Base-by-base conservation (phyloP, 2,113 vertebrate genomes). In the Acrocephalus kingi region DNA sequence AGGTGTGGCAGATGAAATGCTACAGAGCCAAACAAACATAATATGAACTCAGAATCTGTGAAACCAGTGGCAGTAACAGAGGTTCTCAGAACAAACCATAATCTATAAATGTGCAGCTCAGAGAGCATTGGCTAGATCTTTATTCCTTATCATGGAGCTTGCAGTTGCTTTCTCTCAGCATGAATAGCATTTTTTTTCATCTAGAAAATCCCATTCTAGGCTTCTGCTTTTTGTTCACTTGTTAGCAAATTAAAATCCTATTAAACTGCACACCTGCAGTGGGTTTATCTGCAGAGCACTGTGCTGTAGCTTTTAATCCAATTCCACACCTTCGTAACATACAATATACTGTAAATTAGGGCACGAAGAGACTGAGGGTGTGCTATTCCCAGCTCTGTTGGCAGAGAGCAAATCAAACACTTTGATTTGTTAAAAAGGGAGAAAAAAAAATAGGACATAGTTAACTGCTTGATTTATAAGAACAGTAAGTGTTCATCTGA, bases 81-180 rank as follows among this genome's bases (percentile, higher is more conserved):
- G 56, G 46, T 86, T 78, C 72, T 88, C 87, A 43, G 75, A 96
- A 84, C 33, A 71, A 89, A 81, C 52, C 2, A 0, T 81, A 89
- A 96, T 63, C 68, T 90, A n/a, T 76, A 67, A 75, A 84, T 87
- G 24, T 35, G 78, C 51, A 87, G 87, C 87, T 74, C 69, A 63
- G 71, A 93, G 71, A 77, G 91, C 90, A 61, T 45, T 87, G 82
- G 16, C 7, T 30, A 13, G 0, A 24, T 90, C 90, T 93, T 37
- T 94, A 82, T 91, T 87, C 73, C 74, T 92, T 75, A 89, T 94
- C 93, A 78, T 10, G 3, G 76, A 89, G 72, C 56, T 90, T 92
- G 73, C 93, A 96, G 75, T 90, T 71, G 79, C 87, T 89, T 95
- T 96, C 88, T 95, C 87, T 94, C 75, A 89, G 90, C 84, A 62